A percentile compares a stretch with the other conserved stretches of the same genome.
phyloP scores from a whole-genome alignment of 2,797 vertebrate species.

The Buphagus erythrorhynchus region DNA sequence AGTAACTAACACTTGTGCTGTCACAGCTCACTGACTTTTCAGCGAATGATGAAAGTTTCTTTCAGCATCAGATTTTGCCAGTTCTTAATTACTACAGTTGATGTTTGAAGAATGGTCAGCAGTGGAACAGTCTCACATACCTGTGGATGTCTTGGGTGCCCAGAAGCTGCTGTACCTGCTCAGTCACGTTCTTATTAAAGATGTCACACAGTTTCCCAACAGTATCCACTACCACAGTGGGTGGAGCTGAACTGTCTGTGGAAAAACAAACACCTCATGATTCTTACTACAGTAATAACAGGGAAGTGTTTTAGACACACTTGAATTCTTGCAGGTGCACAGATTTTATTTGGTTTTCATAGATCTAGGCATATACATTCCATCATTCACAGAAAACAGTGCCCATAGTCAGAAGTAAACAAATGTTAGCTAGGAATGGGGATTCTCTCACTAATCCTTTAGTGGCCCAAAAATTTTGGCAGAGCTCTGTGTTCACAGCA shows the following conservation, averaged over 20 bases:
- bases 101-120: not conserved
- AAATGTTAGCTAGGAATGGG: not conserved
- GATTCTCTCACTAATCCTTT: not conserved
- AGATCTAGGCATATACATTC: not conserved
- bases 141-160: slow-evolving; percentile 85
- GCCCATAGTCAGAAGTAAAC: not conserved
- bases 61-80: not conserved
- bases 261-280: slow-evolving; percentile 6
- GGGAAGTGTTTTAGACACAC: not conserved
- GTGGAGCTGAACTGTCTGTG: slow-evolving; percentile 81
- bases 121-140: slow-evolving; percentile 62
- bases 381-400: not conserved
- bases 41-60: not conserved
- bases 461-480: not conserved
- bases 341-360: not conserved
- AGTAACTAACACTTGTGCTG: not conserved
- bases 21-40: not conserved
- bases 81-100: not conserved
- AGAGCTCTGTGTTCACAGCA: not conserved
- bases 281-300: not conserved
- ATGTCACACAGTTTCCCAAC: slow-evolving; percentile 81
- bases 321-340: not conserved
- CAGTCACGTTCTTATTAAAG: slow-evolving; percentile 50
- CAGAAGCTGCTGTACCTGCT: slow-evolving; percentile 79
- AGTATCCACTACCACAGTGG: slow-evolving; percentile 82